Conservation (phyloP, 2,113 vertebrate species). For the Nycticebus coucang region DNA sequence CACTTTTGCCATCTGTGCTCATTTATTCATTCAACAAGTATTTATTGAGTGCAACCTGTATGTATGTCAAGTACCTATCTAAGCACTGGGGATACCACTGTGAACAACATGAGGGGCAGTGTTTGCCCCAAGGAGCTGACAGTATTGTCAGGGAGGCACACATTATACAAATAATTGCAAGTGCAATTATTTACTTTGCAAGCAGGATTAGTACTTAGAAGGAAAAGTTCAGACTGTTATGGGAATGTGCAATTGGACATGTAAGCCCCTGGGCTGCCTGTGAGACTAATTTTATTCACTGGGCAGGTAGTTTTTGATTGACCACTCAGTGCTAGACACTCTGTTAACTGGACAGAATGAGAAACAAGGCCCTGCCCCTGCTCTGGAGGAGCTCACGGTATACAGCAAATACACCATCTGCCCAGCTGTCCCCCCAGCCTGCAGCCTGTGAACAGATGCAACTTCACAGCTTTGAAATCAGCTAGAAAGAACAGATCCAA, state of each 20-base stretch:
- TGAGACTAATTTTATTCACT: background rate
- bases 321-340: background rate
- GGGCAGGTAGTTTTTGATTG: background rate
- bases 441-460: background rate
- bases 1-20: background rate
- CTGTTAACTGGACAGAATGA: background rate
- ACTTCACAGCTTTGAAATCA: background rate
- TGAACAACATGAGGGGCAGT: background rate
- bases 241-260: background rate
- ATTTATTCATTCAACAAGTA: background rate
- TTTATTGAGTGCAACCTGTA: background rate
- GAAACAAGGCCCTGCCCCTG: background rate
- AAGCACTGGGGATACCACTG: background rate
- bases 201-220: background rate
- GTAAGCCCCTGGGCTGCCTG: background rate
- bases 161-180: background rate
- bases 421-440: background rate
- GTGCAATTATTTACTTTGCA: slow-evolving; percentile 6
- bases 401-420: background rate
- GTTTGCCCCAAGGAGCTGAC: background rate
- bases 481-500: background rate
- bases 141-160: background rate
- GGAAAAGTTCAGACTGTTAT: background rate
- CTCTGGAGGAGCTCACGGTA: background rate
- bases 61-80: background rate